Evolutionary conservation across 2,888 invertebrate genomes (phyloP).

Genomic region (Yponomeuta cagnagella): DNA sequence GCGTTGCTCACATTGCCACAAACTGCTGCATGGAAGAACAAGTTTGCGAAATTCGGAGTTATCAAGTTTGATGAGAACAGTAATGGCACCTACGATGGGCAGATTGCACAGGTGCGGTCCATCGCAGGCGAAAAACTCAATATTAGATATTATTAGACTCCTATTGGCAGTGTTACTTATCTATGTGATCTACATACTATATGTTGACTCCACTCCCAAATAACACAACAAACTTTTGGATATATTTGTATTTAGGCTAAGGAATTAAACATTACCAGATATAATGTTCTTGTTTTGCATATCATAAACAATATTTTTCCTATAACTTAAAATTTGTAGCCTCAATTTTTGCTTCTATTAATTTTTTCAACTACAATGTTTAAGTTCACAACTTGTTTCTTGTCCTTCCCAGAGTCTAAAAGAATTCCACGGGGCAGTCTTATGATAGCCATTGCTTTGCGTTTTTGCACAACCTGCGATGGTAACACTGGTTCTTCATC

Average conservation of each 20-base stretch:
- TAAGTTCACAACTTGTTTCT: constrained; percentile 39
- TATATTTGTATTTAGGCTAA: constrained; percentile 13
- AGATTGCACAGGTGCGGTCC: constrained; percentile 69
- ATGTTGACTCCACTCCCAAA: constrained; percentile 57
- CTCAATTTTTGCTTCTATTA: constrained; percentile 20
- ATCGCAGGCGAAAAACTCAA: constrained; percentile 66
- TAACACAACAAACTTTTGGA: constrained; percentile 27
- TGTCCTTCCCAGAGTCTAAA: constrained; percentile 38
- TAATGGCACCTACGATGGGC: constrained; percentile 64
- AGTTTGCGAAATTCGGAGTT: constrained; percentile 66
- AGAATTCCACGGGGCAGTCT: constrained; percentile 44
- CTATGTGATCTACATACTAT: constrained; percentile 65
- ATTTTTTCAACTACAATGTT: constrained; percentile 44
- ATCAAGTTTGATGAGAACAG: constrained; percentile 62
- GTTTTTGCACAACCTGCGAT: background rate
- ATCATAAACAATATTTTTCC: constrained; percentile 5
- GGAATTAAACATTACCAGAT: background rate
- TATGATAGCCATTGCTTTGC: constrained; percentile 25
- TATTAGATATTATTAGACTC: constrained; percentile 72
- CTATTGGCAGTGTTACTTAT: constrained; percentile 49
- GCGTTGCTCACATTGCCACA: constrained; percentile 56
- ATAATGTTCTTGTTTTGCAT: constrained; percentile 8
- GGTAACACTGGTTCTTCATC: constrained; percentile 2
- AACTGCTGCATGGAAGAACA: constrained; percentile 50
- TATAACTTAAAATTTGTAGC: background rate